phyloP scores from a whole-genome alignment of 1,140 invertebrate genomes.

The Arion vulgaris region DNA sequence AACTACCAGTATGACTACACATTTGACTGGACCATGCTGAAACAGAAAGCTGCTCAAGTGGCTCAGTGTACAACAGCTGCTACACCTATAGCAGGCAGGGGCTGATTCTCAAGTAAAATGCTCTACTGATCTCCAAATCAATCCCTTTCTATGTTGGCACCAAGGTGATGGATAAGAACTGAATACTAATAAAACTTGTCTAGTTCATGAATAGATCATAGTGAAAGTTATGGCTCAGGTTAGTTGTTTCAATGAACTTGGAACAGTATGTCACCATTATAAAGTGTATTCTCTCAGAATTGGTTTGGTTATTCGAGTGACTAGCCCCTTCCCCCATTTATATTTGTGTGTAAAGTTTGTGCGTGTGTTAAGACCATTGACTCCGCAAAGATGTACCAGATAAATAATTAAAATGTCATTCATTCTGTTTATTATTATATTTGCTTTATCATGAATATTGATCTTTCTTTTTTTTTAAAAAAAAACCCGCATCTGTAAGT shows the following conservation, averaged over 20 bases:
- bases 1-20: slow-evolving; percentile 99
- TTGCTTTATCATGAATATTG: too few relatives aligned
- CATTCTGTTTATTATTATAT: background rate
- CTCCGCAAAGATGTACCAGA: background rate
- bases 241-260: too few relatives aligned
- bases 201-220: too few relatives aligned
- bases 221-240: too few relatives aligned
- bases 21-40: slow-evolving; percentile 99
- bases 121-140: background rate
- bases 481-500: background rate
- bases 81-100: slow-evolving; percentile 53
- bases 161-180: background rate
- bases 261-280: background rate
- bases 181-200: background rate
- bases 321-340: too few relatives aligned
- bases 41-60: slow-evolving; percentile 83
- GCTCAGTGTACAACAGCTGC: slow-evolving; percentile 55
- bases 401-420: background rate
- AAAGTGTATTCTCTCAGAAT: background rate
- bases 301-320: background rate
- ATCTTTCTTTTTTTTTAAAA: too few relatives aligned
- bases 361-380: background rate
- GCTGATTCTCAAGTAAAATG: slow-evolving; percentile 10
- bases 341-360: background rate
- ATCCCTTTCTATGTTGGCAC: background rate